These are phyloP conservation scores for Epizoanthus ramosus DNA, from an alignment of 92 coral and sea anemone genomes.

Conservation along the genomic window DNA sequence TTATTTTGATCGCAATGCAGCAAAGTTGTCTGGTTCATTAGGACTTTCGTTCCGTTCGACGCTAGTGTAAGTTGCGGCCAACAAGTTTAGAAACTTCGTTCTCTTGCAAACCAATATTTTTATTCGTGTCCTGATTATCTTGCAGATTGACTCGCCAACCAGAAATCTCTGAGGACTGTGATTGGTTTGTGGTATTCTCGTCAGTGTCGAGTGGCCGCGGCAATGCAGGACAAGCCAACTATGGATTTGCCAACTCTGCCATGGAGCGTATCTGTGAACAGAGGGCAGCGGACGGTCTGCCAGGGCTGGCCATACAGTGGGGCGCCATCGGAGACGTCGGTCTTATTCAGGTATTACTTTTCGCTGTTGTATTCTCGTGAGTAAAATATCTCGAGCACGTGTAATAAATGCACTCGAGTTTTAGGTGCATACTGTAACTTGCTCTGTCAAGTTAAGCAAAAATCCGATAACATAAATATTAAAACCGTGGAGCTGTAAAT, in stretches of 20 bases:
- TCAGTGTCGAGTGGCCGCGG: slow-evolving; percentile 90
- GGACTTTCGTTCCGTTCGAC: too few species aligned
- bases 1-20: too few species aligned
- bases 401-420: too few species aligned
- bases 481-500: too few species aligned
- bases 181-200: slow-evolving; percentile 86
- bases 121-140: neutral
- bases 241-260: slow-evolving; percentile 85
- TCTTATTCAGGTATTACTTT: slow-evolving; percentile 67
- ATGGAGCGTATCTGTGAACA: slow-evolving; percentile 84
- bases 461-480: too few species aligned
- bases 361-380: neutral
- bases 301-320: slow-evolving; percentile 86
- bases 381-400: too few species aligned
- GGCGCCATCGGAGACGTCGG: slow-evolving; percentile 92
- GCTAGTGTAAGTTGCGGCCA: too few species aligned
- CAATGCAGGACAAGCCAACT: slow-evolving; percentile 83
- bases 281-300: slow-evolving; percentile 73
- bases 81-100: too few species aligned
- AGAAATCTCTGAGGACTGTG: slow-evolving; percentile 64
- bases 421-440: too few species aligned
- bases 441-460: too few species aligned
- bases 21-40: too few species aligned
- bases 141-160: slow-evolving; percentile 58
- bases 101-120: too few species aligned